These are phyloP conservation scores for Scomber japonicus DNA, from an alignment of 2,113 vertebrate species.

Conservation along the genomic window DNA sequence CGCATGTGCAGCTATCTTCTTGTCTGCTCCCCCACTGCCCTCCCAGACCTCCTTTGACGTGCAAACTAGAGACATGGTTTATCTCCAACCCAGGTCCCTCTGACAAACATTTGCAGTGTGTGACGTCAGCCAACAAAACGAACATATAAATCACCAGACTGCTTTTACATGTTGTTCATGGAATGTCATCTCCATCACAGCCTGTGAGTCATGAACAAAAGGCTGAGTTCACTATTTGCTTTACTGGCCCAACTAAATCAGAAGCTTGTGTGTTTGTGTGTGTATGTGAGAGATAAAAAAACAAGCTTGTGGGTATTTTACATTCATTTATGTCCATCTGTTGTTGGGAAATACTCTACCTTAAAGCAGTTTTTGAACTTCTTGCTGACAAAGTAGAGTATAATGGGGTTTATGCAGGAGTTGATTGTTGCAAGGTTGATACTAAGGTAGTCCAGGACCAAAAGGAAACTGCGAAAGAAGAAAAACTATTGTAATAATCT, in stretches of 20 bases:
- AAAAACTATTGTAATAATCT: conserved; percentile 8
- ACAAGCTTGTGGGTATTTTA: background rate
- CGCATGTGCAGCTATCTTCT: background rate
- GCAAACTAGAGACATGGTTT: conserved; percentile 61
- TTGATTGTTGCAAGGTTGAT: conserved; percentile 96
- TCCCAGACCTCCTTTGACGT: conserved; percentile 2
- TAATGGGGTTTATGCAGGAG: conserved; percentile 99
- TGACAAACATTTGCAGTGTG: conserved; percentile 52
- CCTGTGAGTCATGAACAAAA: conserved; percentile 45
- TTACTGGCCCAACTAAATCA: conserved; percentile 35
- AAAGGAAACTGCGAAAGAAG: conserved; percentile 88
- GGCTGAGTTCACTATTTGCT: conserved; percentile 49
- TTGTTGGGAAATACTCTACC: conserved; percentile 81
- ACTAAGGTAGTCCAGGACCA: conserved; percentile 93
- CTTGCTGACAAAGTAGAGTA: conserved; percentile 99
- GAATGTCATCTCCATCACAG: conserved; percentile 42
- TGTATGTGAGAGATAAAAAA: background rate
- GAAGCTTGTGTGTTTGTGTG: background rate
- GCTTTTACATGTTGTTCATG: conserved; percentile 63
- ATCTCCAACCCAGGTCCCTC: conserved; percentile 59
- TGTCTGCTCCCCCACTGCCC: background rate
- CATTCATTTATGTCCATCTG: conserved; percentile 3
- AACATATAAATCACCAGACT: conserved; percentile 70
- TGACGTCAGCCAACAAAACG: conserved; percentile 58
- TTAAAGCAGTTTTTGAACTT: conserved; percentile 99